Percentiles rank a stretch among this genome's conserved stretches.
Conservation (phyloP, 64 coral and sea anemone genomes). For the Montipora foliosa region DNA sequence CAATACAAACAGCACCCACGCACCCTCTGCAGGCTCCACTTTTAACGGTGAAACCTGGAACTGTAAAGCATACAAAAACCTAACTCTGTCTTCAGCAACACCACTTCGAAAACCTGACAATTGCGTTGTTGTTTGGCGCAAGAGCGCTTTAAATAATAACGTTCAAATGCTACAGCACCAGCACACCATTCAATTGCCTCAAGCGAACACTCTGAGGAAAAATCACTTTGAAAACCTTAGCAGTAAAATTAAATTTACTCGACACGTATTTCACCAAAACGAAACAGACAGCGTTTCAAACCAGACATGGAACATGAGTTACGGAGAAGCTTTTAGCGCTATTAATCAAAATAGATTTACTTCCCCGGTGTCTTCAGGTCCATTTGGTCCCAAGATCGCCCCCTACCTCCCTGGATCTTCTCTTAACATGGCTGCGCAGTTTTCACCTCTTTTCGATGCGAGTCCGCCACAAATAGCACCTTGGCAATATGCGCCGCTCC, state of each 20-base stretch:
- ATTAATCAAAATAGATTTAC: background rate
- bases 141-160: background rate
- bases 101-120: background rate
- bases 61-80: background rate
- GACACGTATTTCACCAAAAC: constrained; percentile 41
- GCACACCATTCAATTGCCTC: background rate
- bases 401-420: background rate
- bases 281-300: background rate
- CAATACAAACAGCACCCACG: background rate
- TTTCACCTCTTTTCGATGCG: constrained; percentile 1
- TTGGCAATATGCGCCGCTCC: background rate
- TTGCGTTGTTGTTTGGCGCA: constrained; percentile 19
- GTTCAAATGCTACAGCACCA: background rate
- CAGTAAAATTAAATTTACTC: constrained; percentile 16
- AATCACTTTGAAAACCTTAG: background rate
- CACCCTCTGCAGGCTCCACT: no score
- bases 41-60: background rate
- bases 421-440: background rate
- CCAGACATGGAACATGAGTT: background rate
- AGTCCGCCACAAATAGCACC: background rate
- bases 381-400: background rate
- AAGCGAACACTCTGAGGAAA: background rate
- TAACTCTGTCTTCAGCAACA: background rate
- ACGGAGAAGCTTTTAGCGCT: background rate
- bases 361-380: background rate